Base-by-base conservation (phyloP, 2,888 invertebrate genomes). In the Pyrocoelia pectoralis region DNA sequence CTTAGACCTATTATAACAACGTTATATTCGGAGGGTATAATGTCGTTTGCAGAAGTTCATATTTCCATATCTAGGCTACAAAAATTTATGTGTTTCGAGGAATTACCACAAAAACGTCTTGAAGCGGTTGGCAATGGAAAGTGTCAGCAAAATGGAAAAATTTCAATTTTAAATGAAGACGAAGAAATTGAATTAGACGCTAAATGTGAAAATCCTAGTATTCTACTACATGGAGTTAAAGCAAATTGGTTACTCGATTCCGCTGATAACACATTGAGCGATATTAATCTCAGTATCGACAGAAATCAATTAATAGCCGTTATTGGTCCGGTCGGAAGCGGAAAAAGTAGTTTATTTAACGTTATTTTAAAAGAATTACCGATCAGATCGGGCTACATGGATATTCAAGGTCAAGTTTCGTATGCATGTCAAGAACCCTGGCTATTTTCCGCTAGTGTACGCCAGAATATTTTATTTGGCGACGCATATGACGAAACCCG, bases 1-100 rank as follows among this genome's bases (percentile, higher is more conserved):
- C 83, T 97, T 61, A 85, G 95, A 40, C 90, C 93, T 72, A 90
- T 93, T 5, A 93, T 96, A 89, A 95, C 94, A 0, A 91, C 95
- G 10, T 93, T 94, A 81, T 94, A 97, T 74, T 95, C 97, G 0
- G 91, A 92, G 83, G 92, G 90, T 64, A 89, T 95, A 67, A 89
- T 92, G 1, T 90, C 91, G 80, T 84, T 91, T 51, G 92, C 94
- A 0, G 95, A 96, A 83, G 89, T 90, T 0, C 81, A 87, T 29
- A 90, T 95, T 53, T 91, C 93, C 1, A 86, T 93, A 60, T 84
- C 84, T 63, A 85, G 95, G 57, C 82, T 95, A 18, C 86, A 87
- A 82, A 86, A 80, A 76, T 89, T 84, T 66, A 75, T 86, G 73
- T 71, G 81, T 68, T 82, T 81, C 67, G 84, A 85, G 1, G 86